A percentile compares a stretch with the other conserved stretches of the same genome.
These are phyloP conservation scores for Myxocyprinus asiaticus DNA, from an alignment of 2,113 vertebrate species.

Conservation along the genomic window DNA sequence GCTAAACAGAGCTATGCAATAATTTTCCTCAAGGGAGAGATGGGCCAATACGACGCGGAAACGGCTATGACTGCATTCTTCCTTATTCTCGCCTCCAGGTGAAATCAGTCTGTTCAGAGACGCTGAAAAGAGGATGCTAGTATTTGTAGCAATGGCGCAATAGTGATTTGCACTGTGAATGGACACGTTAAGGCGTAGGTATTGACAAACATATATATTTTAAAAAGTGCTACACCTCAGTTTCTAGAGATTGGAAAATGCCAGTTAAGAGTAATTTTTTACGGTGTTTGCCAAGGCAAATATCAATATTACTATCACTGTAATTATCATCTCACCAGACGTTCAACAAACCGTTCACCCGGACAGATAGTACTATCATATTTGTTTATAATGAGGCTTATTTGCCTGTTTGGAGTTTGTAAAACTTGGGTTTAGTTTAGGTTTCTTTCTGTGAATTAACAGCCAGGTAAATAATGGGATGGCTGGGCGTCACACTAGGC, in stretches of 20 bases:
- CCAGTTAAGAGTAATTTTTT: no score
- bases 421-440: not conserved
- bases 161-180: no score
- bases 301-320: not conserved
- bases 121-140: not conserved
- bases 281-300: no score
- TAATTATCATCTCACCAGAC: conserved; percentile 22
- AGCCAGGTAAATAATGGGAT: not conserved
- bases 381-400: not conserved
- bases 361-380: not conserved
- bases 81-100: conserved; percentile 1
- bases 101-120: not conserved
- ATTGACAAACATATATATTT: no score
- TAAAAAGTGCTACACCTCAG: no score
- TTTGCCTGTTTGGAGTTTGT: not conserved
- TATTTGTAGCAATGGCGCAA: not conserved
- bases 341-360: not conserved
- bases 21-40: not conserved
- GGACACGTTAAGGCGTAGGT: no score
- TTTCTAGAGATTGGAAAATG: no score
- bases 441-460: not conserved
- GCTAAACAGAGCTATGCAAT: not conserved
- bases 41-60: not conserved
- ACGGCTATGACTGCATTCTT: no score
- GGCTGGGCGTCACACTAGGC: no score